Conservation (phyloP, 2,888 invertebrate genomes). For the Euplagia quadripunctaria region DNA sequence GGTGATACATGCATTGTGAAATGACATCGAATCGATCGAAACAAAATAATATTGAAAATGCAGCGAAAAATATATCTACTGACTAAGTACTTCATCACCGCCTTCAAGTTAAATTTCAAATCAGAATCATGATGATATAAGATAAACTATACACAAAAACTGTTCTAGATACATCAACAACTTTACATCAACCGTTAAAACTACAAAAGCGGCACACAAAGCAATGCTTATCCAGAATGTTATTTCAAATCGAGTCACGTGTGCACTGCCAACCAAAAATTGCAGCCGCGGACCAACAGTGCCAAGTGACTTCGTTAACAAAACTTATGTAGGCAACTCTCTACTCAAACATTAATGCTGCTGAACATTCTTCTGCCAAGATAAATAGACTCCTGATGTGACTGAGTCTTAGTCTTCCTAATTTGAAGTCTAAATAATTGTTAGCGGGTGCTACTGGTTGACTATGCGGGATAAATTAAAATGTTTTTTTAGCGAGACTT, state of each 20-base stretch:
- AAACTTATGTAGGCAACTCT: constrained; percentile 53
- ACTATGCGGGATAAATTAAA: not conserved
- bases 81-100: not conserved
- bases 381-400: constrained; percentile 30
- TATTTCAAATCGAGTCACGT: constrained; percentile 41
- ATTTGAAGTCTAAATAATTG: not conserved
- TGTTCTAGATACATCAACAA: not conserved
- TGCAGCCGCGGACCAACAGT: constrained; percentile 62
- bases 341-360: constrained; percentile 4
- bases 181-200: not conserved
- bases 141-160: not conserved
- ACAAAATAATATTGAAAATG: too few relatives aligned
- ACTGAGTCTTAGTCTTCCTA: not conserved
- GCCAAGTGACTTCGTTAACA: constrained; percentile 74
- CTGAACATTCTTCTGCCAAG: constrained; percentile 40
- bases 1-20: too few relatives aligned
- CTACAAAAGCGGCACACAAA: constrained; percentile 17
- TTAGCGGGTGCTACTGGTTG: not conserved
- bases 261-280: constrained; percentile 45
- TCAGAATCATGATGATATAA: not conserved
- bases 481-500: not conserved
- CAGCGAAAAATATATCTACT: too few relatives aligned
- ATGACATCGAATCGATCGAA: too few relatives aligned
- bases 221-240: constrained; percentile 8
- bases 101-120: not conserved